Conservation (phyloP, 92 coral and sea anemone genomes). For the Epizoanthus illoricatus region DNA sequence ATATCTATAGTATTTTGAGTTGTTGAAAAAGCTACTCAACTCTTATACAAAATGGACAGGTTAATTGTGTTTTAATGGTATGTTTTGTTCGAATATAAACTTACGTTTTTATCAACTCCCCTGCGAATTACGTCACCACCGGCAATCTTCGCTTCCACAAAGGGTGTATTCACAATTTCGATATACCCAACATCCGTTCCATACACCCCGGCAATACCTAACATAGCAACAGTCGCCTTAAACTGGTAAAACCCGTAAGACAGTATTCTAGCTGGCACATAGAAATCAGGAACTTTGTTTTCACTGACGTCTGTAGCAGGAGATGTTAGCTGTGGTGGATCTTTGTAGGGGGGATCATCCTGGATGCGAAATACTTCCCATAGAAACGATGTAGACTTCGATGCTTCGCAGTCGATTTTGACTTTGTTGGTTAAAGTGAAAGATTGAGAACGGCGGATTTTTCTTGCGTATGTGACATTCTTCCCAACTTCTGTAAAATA, state of each 20-base stretch:
- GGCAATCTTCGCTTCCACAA: slow-evolving; percentile 43
- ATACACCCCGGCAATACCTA: slow-evolving; percentile 52
- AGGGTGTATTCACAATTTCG: slow-evolving; percentile 65
- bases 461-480: slow-evolving; percentile 26
- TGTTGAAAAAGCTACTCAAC: too few relatives aligned
- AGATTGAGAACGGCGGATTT: slow-evolving; percentile 53
- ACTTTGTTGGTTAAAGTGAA: slow-evolving; percentile 40
- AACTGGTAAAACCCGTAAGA: slow-evolving; percentile 67
- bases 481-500: slow-evolving; percentile 38
- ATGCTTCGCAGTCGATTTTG: slow-evolving; percentile 68
- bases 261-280: slow-evolving; percentile 43
- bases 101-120: slow-evolving; percentile 42
- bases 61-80: not conserved
- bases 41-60: too few relatives aligned
- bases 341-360: slow-evolving; percentile 30
- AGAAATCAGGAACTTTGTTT: slow-evolving; percentile 33
- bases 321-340: not conserved
- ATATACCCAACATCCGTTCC: slow-evolving; percentile 50
- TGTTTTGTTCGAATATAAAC: not conserved
- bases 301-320: not conserved
- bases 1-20: too few relatives aligned
- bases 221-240: slow-evolving; percentile 59
- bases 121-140: slow-evolving; percentile 48
- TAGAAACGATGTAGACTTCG: slow-evolving; percentile 50
- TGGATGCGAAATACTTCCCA: slow-evolving; percentile 59